Evolutionary conservation across 2,113 vertebrate species (phyloP).

Genomic region (Eurystomus gularis): DNA sequence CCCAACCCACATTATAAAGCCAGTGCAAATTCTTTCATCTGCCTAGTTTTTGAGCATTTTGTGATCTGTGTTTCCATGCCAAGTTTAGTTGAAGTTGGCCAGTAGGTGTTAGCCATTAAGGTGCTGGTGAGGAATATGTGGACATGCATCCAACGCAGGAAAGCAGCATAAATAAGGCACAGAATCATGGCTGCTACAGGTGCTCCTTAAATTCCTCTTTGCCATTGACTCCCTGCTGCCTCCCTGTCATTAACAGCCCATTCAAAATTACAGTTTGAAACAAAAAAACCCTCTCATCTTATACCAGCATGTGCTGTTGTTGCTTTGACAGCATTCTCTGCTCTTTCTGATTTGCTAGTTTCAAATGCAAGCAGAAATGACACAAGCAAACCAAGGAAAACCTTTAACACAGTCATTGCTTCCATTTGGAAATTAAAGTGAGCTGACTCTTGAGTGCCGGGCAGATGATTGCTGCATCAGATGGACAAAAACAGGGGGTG

Average conservation of each 20-base stretch:
- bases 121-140: background rate
- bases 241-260: background rate
- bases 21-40: background rate
- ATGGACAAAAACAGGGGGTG: background rate
- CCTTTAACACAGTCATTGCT: background rate
- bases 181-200: background rate
- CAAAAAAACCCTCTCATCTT: background rate
- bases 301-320: background rate
- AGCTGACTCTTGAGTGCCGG: background rate
- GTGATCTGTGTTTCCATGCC: background rate
- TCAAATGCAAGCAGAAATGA: background rate
- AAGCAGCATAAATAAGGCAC: background rate
- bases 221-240: background rate
- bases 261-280: background rate
- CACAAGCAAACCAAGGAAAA: background rate
- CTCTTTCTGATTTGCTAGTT: background rate
- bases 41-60: background rate
- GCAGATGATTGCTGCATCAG: background rate
- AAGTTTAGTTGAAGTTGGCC: background rate
- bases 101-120: background rate
- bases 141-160: background rate
- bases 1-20: background rate
- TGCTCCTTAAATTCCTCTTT: background rate
- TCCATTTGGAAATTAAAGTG: background rate
- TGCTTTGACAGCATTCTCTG: background rate